These are phyloP conservation scores for Philonicus albiceps DNA, from an alignment of 2,888 invertebrate species.

Conservation along the genomic window DNA sequence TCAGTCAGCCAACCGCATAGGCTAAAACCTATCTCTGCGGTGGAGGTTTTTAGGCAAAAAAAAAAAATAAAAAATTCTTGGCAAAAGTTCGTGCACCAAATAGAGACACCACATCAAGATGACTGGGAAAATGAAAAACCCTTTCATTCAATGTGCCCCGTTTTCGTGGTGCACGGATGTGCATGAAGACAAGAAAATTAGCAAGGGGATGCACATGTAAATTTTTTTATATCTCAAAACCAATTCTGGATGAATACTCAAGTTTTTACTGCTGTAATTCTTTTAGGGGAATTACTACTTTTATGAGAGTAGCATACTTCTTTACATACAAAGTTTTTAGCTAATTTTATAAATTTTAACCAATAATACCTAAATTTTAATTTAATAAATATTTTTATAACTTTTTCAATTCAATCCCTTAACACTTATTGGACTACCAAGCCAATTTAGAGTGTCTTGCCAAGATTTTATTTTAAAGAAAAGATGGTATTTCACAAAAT, in stretches of 20 bases:
- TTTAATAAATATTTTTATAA: no score
- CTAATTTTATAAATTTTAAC: no score
- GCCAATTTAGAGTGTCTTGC: no score
- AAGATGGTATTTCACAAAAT: no score
- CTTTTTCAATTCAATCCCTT: no score
- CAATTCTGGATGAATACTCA: neutral
- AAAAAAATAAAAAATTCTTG: no score
- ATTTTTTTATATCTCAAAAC: neutral
- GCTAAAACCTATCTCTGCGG: slow-evolving; percentile 7
- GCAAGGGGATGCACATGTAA: neutral
- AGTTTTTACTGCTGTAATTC: neutral
- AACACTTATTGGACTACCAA: no score
- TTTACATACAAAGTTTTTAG: no score
- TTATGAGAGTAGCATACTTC: no score
- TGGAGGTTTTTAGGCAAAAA: slow-evolving; percentile 15
- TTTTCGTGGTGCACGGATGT: neutral
- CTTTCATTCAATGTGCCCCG: neutral
- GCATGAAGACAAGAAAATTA: neutral
- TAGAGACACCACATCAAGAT: neutral
- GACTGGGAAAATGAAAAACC: slow-evolving; percentile 1
- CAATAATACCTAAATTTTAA: no score
- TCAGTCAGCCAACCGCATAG: slow-evolving; percentile 34
- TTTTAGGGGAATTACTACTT: no score
- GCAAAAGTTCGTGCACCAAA: slow-evolving; percentile 8
- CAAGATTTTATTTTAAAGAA: no score